A percentile compares a stretch with the other conserved stretches of the same genome.
Conservation (phyloP, 2,888 invertebrate species). For the Helicoverpa assulta region DNA sequence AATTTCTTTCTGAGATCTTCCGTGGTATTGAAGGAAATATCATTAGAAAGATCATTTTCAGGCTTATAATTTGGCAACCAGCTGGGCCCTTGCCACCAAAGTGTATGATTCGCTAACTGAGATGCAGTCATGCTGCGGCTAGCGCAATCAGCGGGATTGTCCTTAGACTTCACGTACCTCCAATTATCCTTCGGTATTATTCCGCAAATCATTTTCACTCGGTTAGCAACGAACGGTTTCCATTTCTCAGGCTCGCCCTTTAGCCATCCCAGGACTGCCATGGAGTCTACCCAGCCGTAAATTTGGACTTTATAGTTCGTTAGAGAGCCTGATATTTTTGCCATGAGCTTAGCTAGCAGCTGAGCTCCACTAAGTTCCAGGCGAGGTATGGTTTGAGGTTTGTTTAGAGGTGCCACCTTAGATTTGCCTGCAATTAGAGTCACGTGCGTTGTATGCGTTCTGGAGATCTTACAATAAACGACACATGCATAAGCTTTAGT, state of each 20-base stretch:
- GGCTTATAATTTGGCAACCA: constrained; percentile 6
- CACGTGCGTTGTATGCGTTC: too few relatives aligned
- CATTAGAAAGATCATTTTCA: not conserved
- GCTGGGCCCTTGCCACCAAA: constrained; percentile 16
- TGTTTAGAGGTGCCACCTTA: too few relatives aligned
- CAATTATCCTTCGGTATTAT: constrained; percentile 2
- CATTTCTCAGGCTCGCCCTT: constrained; percentile 18
- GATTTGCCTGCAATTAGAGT: too few relatives aligned
- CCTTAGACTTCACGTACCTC: constrained; percentile 15
- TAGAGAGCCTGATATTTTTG: not conserved
- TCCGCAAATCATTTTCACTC: not conserved
- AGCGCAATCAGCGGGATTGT: constrained; percentile 23
- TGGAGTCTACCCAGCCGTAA: constrained; percentile 6
- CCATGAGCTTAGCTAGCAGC: constrained; percentile 12
- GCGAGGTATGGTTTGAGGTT: too few relatives aligned
- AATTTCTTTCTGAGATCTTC: constrained; percentile 8
- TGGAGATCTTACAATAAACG: too few relatives aligned
- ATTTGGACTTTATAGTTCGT: not conserved
- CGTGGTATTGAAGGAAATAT: not conserved
- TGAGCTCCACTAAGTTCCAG: too few relatives aligned
- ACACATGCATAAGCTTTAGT: too few relatives aligned
- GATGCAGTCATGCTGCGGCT: constrained; percentile 7
- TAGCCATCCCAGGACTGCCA: constrained; percentile 17
- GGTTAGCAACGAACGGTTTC: constrained; percentile 22
- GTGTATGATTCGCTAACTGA: constrained; percentile 1